These are phyloP conservation scores for Coilia nasus DNA, from an alignment of 2,797 vertebrate species.

Conservation along the genomic window DNA sequence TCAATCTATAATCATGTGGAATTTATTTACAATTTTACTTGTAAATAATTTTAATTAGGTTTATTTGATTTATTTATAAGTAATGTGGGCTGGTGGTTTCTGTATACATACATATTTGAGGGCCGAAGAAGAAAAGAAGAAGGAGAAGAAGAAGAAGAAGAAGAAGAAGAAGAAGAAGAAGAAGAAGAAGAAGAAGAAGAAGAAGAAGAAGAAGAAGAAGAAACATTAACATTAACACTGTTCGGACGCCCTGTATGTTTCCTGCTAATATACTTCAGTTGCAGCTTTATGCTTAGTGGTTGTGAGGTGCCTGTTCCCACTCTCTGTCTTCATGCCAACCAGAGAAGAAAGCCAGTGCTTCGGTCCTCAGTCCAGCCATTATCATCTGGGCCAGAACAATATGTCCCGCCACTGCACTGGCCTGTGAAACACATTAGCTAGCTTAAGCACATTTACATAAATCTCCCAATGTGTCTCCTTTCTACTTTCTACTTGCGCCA, in stretches of 20 bases:
- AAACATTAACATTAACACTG: too few species aligned
- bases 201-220: too few species aligned
- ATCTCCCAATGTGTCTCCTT: conserved; percentile 39
- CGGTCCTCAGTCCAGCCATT: conserved; percentile 45
- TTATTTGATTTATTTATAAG: too few species aligned
- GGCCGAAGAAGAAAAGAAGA: too few species aligned
- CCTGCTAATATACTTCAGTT: conserved; percentile 67
- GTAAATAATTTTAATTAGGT: too few species aligned
- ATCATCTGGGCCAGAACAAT: conserved; percentile 54
- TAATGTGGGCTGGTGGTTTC: too few species aligned
- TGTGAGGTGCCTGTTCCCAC: conserved; percentile 63
- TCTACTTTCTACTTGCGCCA: conserved; percentile 32
- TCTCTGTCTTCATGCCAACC: conserved; percentile 52
- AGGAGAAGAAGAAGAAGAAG: too few species aligned
- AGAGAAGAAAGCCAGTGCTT: conserved; percentile 54
- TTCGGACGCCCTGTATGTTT: conserved; percentile 34
- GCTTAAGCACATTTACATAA: conserved; percentile 51
- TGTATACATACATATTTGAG: too few species aligned
- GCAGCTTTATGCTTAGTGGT: conserved; percentile 56
- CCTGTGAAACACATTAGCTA: conserved; percentile 62
- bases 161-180: too few species aligned
- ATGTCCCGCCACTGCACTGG: conserved; percentile 51
- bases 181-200: too few species aligned
- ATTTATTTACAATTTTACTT: too few species aligned
- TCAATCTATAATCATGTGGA: too few species aligned